Evolutionary conservation across 2,888 invertebrate genomes (phyloP).

Genomic region (Nemurella pictetii): DNA sequence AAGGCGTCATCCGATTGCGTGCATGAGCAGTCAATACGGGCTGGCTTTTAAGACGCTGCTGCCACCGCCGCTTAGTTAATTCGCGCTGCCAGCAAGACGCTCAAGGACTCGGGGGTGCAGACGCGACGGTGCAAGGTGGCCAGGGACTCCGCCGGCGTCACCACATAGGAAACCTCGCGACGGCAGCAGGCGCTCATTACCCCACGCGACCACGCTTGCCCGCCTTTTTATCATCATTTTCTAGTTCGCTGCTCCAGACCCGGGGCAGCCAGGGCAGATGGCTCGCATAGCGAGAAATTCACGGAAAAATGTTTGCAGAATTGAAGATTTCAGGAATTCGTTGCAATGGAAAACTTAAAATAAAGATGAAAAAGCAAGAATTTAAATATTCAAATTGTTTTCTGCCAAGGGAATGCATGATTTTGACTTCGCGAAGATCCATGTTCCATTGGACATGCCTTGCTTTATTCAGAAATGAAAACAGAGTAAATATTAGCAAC

Average conservation of each 20-base stretch:
- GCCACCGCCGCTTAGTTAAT: conserved; percentile 4
- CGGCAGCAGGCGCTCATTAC: conserved; percentile 29
- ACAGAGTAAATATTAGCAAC: conserved; percentile 6
- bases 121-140: not conserved
- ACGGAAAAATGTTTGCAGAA: conserved; percentile 17
- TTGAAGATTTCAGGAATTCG: conserved; percentile 16
- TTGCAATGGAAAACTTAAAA: conserved; percentile 23
- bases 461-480: conserved; percentile 15
- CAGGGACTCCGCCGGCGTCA: conserved; percentile 1
- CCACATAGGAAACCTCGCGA: conserved; percentile 20
- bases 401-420: conserved; percentile 9
- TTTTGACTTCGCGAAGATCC: conserved; percentile 13
- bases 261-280: not conserved
- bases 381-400: conserved; percentile 30
- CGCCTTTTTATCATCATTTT: conserved; percentile 35
- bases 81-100: not conserved
- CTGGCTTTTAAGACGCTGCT: not conserved
- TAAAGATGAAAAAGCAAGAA: conserved; percentile 18
- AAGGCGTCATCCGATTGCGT: not conserved
- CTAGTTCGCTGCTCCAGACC: conserved; percentile 17
- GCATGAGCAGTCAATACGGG: conserved; percentile 3
- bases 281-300: not conserved
- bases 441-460: conserved; percentile 20
- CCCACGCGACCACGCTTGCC: not conserved
- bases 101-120: not conserved